Percentiles rank a stretch among this genome's conserved stretches.
phyloP scores from a whole-genome alignment of 2,888 invertebrate species.

The Sipunculus nudus region DNA sequence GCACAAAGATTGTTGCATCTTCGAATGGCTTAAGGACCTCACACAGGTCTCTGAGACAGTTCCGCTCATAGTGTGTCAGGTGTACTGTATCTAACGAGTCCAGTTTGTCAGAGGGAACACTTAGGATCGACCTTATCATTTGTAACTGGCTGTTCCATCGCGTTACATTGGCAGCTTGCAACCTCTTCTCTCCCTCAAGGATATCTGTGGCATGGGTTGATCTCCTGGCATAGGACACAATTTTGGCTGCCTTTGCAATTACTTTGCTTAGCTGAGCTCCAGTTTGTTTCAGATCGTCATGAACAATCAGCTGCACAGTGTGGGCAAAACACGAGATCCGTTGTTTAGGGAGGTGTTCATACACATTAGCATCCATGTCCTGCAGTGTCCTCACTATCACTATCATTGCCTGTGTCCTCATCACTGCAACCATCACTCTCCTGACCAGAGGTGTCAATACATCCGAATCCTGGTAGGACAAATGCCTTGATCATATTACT shows the following conservation, averaged over 20 bases:
- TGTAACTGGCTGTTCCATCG: conserved; percentile 31
- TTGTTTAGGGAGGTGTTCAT: not conserved
- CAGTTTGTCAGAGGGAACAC: not conserved
- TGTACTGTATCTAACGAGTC: not conserved
- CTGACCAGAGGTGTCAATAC: not conserved
- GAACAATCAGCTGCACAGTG: conserved; percentile 6
- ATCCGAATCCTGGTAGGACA: conserved; percentile 1
- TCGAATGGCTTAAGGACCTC: not conserved
- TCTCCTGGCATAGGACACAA: conserved; percentile 22
- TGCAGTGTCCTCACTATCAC: too few relatives aligned
- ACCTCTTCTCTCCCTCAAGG: conserved; percentile 20
- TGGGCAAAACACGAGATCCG: conserved; percentile 3
- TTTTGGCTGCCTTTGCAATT: conserved; percentile 22
- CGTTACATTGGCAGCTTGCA: conserved; percentile 22
- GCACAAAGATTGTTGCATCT: not conserved
- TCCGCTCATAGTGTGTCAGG: not conserved
- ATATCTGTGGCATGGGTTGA: conserved; percentile 26
- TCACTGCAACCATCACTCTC: conserved; percentile 4
- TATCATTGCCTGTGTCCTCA: too few relatives aligned
- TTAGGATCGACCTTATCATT: conserved; percentile 23
- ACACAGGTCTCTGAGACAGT: not conserved
- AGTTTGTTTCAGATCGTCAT: conserved; percentile 4
- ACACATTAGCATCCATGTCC: too few relatives aligned
- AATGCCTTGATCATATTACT: conserved; percentile 8
- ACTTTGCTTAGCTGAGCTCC: too few relatives aligned